These are phyloP conservation scores for Anomalospiza imberbis DNA, from an alignment of 2,797 vertebrate genomes.

Conservation along the genomic window DNA sequence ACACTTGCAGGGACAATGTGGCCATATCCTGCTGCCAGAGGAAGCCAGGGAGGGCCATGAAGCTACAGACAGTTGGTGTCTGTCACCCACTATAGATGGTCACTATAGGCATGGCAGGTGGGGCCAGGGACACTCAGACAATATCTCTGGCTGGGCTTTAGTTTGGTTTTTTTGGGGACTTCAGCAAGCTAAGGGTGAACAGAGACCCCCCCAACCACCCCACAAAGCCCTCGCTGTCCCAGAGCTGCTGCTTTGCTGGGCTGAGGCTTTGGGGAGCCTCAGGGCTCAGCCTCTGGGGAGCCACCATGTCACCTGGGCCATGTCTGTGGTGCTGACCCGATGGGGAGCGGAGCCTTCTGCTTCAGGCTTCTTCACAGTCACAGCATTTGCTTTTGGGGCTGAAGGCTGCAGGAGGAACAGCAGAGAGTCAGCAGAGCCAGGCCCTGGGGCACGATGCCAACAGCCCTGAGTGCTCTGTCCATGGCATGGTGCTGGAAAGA, in stretches of 20 bases:
- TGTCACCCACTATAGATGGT: neutral
- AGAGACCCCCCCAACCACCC: neutral
- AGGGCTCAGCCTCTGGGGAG: neutral
- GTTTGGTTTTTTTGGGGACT: neutral
- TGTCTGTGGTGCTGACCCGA: conserved; percentile 54
- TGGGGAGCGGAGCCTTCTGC: conserved; percentile 71
- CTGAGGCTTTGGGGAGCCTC: neutral
- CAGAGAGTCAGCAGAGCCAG: neutral
- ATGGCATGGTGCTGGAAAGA: accelerated
- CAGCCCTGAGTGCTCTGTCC: neutral
- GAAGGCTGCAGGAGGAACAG: conserved; percentile 74
- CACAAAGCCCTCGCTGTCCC: neutral
- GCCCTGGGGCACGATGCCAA: neutral
- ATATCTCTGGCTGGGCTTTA: neutral
- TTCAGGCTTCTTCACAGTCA: conserved; percentile 78
- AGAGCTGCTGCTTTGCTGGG: neutral
- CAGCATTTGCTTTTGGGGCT: conserved; percentile 78
- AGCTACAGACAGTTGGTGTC: neutral
- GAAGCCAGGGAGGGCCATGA: neutral
- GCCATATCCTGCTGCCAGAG: neutral
- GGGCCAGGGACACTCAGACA: neutral
- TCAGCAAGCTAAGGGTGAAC: neutral
- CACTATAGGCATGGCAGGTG: neutral
- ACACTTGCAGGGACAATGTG: neutral
- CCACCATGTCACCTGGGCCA: conserved; percentile 75